Evolutionary conservation across 2,797 vertebrate species (phyloP).

Genomic region (Aulostomus chinensis): DNA sequence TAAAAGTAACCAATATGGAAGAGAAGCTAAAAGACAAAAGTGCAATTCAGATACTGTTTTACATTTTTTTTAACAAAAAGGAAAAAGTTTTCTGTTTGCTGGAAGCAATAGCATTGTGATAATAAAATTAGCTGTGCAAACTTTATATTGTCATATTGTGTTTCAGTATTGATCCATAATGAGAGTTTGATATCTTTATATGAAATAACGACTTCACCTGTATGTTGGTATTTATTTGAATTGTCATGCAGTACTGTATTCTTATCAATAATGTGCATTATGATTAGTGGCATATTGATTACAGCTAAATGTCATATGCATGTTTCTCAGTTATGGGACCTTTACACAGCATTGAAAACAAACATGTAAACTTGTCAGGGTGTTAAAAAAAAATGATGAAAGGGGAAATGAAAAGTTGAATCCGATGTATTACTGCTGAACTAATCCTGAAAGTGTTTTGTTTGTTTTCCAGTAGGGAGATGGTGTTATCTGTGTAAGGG

Average conservation of each 20-base stretch:
- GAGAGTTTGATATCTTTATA: constrained; percentile 94
- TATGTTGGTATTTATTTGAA: constrained; percentile 99
- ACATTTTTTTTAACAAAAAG: constrained; percentile 50
- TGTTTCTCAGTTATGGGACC: constrained; percentile 92
- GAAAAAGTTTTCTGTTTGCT: constrained; percentile 96
- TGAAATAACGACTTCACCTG: constrained; percentile 88
- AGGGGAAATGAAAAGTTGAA: constrained; percentile 54
- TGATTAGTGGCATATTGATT: constrained; percentile 91
- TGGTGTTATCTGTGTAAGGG: constrained; percentile 87
- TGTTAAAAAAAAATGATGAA: constrained; percentile 27
- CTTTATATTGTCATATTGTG: constrained; percentile 90
- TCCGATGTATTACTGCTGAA: constrained; percentile 76
- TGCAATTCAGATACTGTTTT: constrained; percentile 83
- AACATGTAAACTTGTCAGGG: constrained; percentile 65
- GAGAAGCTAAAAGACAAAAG: constrained; percentile 72
- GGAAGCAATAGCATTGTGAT: constrained; percentile 90
- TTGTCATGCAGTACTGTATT: constrained; percentile 96
- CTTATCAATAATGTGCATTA: constrained; percentile 93
- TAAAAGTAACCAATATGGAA: constrained; percentile 81
- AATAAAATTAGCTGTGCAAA: constrained; percentile 88
- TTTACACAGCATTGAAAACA: constrained; percentile 90
- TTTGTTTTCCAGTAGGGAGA: constrained; percentile 83
- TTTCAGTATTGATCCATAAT: constrained; percentile 96
- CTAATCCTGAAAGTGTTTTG: constrained; percentile 77
- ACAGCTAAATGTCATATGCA: constrained; percentile 93